Evolutionary conservation across 2,888 invertebrate species (phyloP).

Genomic region (Ochropacha duplaris): DNA sequence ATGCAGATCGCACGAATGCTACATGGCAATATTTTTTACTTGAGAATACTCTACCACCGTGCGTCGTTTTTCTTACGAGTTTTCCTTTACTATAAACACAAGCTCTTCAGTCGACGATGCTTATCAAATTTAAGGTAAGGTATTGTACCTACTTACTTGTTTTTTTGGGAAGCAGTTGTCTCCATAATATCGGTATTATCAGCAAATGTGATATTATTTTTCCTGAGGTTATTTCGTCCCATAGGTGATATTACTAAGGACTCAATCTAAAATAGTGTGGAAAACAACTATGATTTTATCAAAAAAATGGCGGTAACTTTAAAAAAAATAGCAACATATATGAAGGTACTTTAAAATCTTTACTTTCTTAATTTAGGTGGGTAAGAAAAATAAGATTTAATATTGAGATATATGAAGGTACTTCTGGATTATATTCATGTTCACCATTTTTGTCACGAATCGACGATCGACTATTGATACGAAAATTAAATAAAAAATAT

Average conservation of each 20-base stretch:
- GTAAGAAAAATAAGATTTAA: too few species aligned
- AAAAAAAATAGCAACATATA: not conserved
- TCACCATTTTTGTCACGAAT: too few species aligned
- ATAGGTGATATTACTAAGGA: slow-evolving; percentile 22
- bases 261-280: slow-evolving; percentile 22
- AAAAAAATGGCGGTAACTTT: not conserved
- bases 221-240: slow-evolving; percentile 21
- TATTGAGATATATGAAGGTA: not conserved
- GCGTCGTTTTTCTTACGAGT: too few species aligned
- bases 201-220: slow-evolving; percentile 41
- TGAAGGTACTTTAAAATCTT: not conserved
- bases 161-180: slow-evolving; percentile 44
- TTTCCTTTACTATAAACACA: too few species aligned
- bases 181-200: slow-evolving; percentile 37
- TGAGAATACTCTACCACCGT: too few species aligned
- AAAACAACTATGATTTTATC: not conserved
- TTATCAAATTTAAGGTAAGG: too few species aligned
- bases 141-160: slow-evolving; percentile 49
- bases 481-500: not conserved
- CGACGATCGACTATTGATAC: too few species aligned
- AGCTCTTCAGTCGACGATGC: too few species aligned
- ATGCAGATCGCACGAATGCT: too few species aligned
- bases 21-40: too few species aligned
- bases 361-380: not conserved
- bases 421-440: not conserved